These are phyloP conservation scores for Brevimyrus niger DNA, from an alignment of 2,113 vertebrate species.

Conservation along the genomic window DNA sequence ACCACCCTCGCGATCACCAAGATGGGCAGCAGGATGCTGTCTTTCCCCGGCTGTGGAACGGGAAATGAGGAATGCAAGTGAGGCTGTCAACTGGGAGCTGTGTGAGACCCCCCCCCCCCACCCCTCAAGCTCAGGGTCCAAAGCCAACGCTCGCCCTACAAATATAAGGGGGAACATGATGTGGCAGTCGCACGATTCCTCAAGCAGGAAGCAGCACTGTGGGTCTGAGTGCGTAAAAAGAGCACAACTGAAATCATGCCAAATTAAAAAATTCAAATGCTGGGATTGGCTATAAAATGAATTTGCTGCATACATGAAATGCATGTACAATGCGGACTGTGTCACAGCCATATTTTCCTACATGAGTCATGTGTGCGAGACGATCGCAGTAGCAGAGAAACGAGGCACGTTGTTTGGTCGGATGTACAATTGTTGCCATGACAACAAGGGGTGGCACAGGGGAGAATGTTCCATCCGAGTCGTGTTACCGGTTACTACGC, in stretches of 20 bases:
- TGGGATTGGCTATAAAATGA: background rate
- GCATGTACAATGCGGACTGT: background rate
- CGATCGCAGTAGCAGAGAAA: background rate
- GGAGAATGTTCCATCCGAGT: background rate
- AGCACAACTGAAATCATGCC: background rate
- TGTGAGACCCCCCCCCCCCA: background rate
- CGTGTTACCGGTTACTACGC: background rate
- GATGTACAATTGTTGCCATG: background rate
- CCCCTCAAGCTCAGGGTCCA: background rate
- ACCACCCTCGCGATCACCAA: conserved; percentile 70
- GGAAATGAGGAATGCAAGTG: background rate
- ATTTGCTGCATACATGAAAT: background rate
- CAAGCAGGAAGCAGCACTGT: background rate
- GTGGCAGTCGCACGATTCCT: background rate
- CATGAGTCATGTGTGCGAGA: background rate
- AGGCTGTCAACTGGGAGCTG: too few species aligned
- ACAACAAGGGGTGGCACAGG: background rate
- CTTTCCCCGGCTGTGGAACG: conserved; percentile 73
- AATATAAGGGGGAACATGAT: background rate
- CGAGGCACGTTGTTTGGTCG: background rate
- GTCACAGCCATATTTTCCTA: background rate
- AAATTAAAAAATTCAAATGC: background rate
- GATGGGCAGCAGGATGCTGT: conserved; percentile 72
- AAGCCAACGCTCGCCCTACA: background rate
- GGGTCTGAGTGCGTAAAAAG: background rate